Evolutionary conservation across 2,113 vertebrate genomes (phyloP), one percentile per base, ranked within the genome.

Genomic region (Syrrhaptes paradoxus): DNA sequence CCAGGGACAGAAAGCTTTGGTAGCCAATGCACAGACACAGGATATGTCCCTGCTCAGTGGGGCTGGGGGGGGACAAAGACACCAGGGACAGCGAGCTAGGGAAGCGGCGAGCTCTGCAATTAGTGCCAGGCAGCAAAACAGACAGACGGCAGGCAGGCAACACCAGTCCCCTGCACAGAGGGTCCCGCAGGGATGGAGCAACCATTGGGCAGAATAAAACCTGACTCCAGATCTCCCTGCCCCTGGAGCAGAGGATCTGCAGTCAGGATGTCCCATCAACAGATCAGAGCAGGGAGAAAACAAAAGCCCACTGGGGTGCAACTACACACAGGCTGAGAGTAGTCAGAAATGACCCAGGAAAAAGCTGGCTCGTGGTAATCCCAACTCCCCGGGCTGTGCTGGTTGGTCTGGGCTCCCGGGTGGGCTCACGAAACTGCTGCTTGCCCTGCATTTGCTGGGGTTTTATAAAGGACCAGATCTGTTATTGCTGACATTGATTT

Each of bases 401-500:
- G 51, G 26, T 32, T 2, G 4, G 8, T 12, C 15, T 45, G 17
- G 51, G 48, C 34, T 91, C 28, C 11, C 7, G 4, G 36, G 22
- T 26, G 36, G 58, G n/a, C 20, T 78, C 32, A 32, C 12, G 73
- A 51, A 81, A 59, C 34, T 55, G 66, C 46, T 2, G 1, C n/a
- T 75, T 6, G 0, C 38, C 54, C 78, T 58, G 17, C 10, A 1
- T 34, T 76, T 46, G 38, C 82, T 36, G 76, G 59, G 49, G 25
- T 83, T 54, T 89, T 63, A 46, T 28, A 72, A 74, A 93, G 74
- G 79, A 43, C 28, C 81, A 76, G 19, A 36, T 82, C 93, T 79
- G 72, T 92, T 95, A 95, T 87, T 73, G 89, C 87, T 57, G 66
- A 72, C 95, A 97, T 97, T 97, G 97, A 98, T 97, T 87, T 90